Percentiles rank a stretch among this genome's conserved stretches.
phyloP scores from a whole-genome alignment of 2,888 invertebrate species.

The Lasioglossum figueresi region DNA sequence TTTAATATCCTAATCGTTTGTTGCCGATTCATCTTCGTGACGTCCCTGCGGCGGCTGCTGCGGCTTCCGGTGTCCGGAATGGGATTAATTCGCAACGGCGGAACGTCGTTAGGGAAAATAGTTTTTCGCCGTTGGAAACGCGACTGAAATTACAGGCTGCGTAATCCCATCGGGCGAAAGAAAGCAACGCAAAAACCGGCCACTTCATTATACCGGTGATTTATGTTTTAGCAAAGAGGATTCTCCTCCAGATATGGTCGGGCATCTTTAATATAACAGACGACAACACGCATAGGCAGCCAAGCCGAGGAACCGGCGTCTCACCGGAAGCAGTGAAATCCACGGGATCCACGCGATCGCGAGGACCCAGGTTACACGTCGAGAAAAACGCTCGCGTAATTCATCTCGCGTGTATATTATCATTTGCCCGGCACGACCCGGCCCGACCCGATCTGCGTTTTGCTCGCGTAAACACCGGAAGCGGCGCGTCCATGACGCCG shows the following conservation, averaged over 20 bases:
- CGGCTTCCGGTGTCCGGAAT: neutral
- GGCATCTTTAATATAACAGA: slow-evolving; percentile 21
- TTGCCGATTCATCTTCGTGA: slow-evolving; percentile 7
- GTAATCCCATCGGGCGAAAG: slow-evolving; percentile 21
- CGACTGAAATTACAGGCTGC: slow-evolving; percentile 4
- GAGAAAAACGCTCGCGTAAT: slow-evolving; percentile 42
- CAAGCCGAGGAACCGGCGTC: neutral
- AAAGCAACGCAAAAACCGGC: slow-evolving; percentile 6
- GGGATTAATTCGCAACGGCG: slow-evolving; percentile 8
- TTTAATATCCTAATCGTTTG: neutral
- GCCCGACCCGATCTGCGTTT: slow-evolving; percentile 34
- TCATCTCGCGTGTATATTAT: slow-evolving; percentile 67
- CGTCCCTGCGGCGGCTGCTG: neutral
- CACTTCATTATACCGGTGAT: slow-evolving; percentile 39
- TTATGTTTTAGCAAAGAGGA: slow-evolving; percentile 31
- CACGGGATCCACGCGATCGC: slow-evolving; percentile 1
- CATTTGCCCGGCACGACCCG: slow-evolving; percentile 45
- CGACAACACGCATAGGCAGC: neutral
- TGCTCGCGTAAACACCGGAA: slow-evolving; percentile 67
- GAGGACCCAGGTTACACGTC: slow-evolving; percentile 33
- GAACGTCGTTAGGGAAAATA: slow-evolving; percentile 15
- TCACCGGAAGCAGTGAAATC: slow-evolving; percentile 56
- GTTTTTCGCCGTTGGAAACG: neutral
- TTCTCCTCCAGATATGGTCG: neutral
- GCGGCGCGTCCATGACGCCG: slow-evolving; percentile 43